These are phyloP conservation scores for Rhinoptilus africanus DNA, from an alignment of 2,113 vertebrate species.

Conservation along the genomic window DNA sequence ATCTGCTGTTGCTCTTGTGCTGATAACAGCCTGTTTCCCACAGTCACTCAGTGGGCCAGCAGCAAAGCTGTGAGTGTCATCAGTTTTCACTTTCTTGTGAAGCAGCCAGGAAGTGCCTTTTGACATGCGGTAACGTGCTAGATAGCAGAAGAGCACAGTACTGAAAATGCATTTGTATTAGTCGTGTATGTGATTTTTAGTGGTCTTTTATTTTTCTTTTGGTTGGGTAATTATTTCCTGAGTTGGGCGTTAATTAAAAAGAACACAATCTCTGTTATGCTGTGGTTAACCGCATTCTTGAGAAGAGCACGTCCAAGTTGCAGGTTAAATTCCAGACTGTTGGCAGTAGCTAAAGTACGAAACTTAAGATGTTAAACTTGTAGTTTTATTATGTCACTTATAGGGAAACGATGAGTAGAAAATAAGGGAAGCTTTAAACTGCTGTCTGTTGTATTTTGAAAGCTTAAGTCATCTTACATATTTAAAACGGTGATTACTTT, in stretches of 20 bases:
- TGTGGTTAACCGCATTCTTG: background rate
- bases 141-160: background rate
- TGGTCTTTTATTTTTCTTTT: background rate
- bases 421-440: background rate
- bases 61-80: background rate
- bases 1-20: background rate
- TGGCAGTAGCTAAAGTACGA: background rate
- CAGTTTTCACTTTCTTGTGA: background rate
- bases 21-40: background rate
- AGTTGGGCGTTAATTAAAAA: background rate
- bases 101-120: background rate
- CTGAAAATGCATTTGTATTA: accelerated
- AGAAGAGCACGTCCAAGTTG: background rate
- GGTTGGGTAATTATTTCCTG: background rate
- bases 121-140: accelerated
- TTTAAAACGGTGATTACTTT: background rate
- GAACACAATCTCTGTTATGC: background rate
- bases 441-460: background rate
- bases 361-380: background rate
- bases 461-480: accelerated
- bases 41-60: background rate
- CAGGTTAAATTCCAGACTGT: background rate
- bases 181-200: accelerated
- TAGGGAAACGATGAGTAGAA: background rate
- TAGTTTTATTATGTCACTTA: background rate